A percentile compares a stretch with the other conserved stretches of the same genome.
Conservation (phyloP, 1,140 invertebrate species). For the Solen grandis region DNA sequence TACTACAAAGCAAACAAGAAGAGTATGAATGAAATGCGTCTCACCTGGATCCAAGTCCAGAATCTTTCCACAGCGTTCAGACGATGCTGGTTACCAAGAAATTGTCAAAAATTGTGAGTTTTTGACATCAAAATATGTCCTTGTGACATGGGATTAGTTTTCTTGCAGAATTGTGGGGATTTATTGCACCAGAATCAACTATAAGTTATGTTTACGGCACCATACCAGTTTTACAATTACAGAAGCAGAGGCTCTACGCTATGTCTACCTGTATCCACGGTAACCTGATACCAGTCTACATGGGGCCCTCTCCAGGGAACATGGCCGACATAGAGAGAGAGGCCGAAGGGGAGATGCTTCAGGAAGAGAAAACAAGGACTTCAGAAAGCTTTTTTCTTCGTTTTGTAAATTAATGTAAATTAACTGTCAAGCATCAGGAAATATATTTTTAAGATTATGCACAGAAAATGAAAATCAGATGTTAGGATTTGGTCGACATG, state of each 20-base stretch:
- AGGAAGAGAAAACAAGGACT: too few relatives aligned
- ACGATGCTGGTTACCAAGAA: conserved; percentile 51
- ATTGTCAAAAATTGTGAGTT: conserved; percentile 40
- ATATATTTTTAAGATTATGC: too few relatives aligned
- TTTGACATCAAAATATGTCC: conserved; percentile 43
- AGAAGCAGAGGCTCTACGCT: conserved; percentile 38
- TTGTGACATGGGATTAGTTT: conserved; percentile 20
- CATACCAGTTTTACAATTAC: conserved; percentile 37
- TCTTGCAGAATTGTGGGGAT: conserved; percentile 52
- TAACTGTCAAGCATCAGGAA: too few relatives aligned
- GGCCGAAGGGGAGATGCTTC: too few relatives aligned
- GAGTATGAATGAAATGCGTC: conserved; percentile 1
- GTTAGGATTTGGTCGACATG: too few relatives aligned
- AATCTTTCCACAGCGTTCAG: conserved; percentile 36
- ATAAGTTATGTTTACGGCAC: conserved; percentile 38
- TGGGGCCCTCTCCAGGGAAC: too few relatives aligned
- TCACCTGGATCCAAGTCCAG: conserved; percentile 33
- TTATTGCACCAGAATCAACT: conserved; percentile 34
- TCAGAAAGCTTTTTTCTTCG: too few relatives aligned
- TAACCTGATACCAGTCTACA: conserved; percentile 50
- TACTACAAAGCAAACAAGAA: too few relatives aligned
- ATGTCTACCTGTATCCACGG: neutral
- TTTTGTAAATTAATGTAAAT: too few relatives aligned
- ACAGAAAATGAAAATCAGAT: too few relatives aligned
- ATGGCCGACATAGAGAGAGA: too few relatives aligned